Evolutionary conservation across 2,888 invertebrate genomes (phyloP).

Genomic region (Leucoptera coffeella): DNA sequence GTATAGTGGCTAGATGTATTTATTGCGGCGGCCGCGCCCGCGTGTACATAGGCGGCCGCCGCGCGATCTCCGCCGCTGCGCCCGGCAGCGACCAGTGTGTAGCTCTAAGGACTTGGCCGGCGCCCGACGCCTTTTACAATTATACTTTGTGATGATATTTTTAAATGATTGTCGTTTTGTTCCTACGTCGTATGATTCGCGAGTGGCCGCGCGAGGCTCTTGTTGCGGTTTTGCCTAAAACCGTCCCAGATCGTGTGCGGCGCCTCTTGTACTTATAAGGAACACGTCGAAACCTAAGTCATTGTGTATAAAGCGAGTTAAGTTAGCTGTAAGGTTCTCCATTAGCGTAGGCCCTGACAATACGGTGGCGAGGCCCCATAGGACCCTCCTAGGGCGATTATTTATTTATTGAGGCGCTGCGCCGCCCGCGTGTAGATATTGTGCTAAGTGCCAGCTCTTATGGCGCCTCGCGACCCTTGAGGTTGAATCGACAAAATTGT

Average conservation of each 20-base stretch:
- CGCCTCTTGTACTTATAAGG: constrained; percentile 47
- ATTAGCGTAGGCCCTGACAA: constrained; percentile 44
- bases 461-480: constrained; percentile 39
- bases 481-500: constrained; percentile 48
- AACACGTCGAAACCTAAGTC: constrained; percentile 54
- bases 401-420: too few species aligned
- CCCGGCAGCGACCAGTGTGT: too few species aligned
- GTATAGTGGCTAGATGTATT: constrained; percentile 47
- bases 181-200: constrained; percentile 29
- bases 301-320: constrained; percentile 50
- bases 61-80: constrained; percentile 49
- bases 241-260: constrained; percentile 39
- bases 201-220: too few species aligned
- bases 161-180: constrained; percentile 36
- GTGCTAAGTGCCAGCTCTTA: constrained; percentile 30
- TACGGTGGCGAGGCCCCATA: constrained; percentile 42
- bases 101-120: too few species aligned
- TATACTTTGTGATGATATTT: constrained; percentile 36
- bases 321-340: constrained; percentile 50
- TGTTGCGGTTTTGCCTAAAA: constrained; percentile 48
- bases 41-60: constrained; percentile 31
- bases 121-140: constrained; percentile 40
- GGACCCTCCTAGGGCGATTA: constrained; percentile 28
- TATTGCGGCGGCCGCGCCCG: constrained; percentile 36
- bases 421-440: constrained; percentile 44